Percentiles rank a stretch among this genome's conserved stretches.
phyloP scores from a whole-genome alignment of 2,113 vertebrate species.

The Rissa tridactyla region DNA sequence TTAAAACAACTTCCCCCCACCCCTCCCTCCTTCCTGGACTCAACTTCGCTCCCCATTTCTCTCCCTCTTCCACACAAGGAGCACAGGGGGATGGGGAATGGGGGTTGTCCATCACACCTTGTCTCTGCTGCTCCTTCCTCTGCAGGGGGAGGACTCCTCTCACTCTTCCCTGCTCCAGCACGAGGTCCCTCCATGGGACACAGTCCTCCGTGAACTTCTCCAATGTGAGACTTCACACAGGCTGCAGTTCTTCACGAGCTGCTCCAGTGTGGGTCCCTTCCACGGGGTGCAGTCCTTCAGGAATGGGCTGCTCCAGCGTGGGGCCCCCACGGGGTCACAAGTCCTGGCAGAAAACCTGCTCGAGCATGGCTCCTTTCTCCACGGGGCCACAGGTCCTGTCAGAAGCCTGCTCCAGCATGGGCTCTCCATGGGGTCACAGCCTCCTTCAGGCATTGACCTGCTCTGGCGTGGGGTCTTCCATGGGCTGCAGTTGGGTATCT shows the following conservation, averaged over 20 bases:
- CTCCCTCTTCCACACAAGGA: neutral
- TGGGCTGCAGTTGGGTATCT: neutral
- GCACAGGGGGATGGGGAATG: neutral
- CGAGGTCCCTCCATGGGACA: neutral
- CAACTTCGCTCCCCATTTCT: neutral
- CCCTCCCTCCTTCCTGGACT: neutral
- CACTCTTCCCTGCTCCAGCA: too few species aligned
- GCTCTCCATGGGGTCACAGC: too few species aligned
- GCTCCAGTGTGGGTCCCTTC: too few species aligned
- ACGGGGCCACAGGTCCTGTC: too few species aligned
- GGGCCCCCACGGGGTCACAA: neutral
- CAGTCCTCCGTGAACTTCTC: neutral
- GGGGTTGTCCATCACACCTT: neutral
- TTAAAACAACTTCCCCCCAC: too few species aligned
- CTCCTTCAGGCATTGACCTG: neutral
- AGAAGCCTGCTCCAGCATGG: rapidly evolving
- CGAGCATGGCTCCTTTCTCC: too few species aligned
- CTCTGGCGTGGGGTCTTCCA: rapidly evolving
- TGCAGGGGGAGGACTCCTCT: neutral
- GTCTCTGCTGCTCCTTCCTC: neutral
- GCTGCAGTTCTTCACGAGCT: too few species aligned
- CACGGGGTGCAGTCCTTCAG: too few species aligned
- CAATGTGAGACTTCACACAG: neutral
- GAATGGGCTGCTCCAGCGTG: neutral
- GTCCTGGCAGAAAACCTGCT: neutral